Percentiles rank a stretch among this genome's conserved stretches.
Conservation (phyloP, 2,113 vertebrate species). For the Paralichthys olivaceus region DNA sequence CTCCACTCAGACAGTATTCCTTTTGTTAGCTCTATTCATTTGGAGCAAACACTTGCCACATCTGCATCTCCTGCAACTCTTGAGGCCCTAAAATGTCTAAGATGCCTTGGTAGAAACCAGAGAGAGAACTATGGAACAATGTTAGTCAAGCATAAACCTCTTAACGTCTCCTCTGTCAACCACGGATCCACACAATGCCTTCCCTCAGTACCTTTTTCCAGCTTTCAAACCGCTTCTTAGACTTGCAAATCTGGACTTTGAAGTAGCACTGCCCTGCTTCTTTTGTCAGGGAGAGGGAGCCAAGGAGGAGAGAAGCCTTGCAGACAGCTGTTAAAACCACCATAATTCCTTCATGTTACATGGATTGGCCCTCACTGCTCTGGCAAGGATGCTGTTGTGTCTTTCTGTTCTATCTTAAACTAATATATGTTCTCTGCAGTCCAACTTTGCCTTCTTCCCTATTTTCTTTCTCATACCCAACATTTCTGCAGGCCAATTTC, state of each 20-base stretch:
- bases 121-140: conserved; percentile 63
- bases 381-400: conserved; percentile 64
- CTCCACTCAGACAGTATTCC: conserved; percentile 54
- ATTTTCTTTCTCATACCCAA: conserved; percentile 26
- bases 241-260: conserved; percentile 79
- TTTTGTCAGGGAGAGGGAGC: conserved; percentile 65
- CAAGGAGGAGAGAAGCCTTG: conserved; percentile 52
- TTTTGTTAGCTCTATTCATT: conserved; percentile 57
- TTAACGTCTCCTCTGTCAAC: conserved; percentile 67
- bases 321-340: conserved; percentile 74
- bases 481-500: conserved; percentile 49
- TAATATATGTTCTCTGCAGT: conserved; percentile 35
- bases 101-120: conserved; percentile 66
- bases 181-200: conserved; percentile 64
- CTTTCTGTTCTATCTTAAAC: conserved; percentile 50
- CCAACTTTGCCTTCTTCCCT: conserved; percentile 30
- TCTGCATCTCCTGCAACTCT: conserved; percentile 62
- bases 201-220: conserved; percentile 72
- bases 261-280: conserved; percentile 67
- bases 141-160: conserved; percentile 71
- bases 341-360: conserved; percentile 66
- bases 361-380: conserved; percentile 61
- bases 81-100: conserved; percentile 60
- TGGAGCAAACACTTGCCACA: conserved; percentile 57
- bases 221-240: conserved; percentile 73